Base-by-base conservation (phyloP, 2,888 invertebrate species). In the Marronus borbonicus region DNA sequence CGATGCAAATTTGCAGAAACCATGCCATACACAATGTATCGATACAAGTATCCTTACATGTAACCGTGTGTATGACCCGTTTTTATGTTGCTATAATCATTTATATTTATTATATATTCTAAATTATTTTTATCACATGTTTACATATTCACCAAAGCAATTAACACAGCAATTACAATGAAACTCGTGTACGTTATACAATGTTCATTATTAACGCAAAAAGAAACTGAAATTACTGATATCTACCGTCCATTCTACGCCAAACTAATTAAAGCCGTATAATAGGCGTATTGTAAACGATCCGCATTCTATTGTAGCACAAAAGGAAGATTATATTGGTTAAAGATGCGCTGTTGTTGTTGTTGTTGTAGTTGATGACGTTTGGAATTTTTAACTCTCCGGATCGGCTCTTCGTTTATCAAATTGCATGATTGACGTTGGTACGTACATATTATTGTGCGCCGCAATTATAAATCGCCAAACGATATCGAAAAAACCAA, bases 371-470 rank as follows among this genome's bases (percentile, higher is more conserved):
- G 58, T 44, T 60, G 60, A 72, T 72, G 70, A 74, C 60, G 72
- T 14, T 31, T 44, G 14, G 72, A 55, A 62, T 74, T 55, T 74
- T 74, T 74, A 74, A 60, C 49, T 74, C 60, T 44, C 36, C 60
- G 58, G 17, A 55, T 55, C 20, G 55, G 20, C 55, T 55, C 60
- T 60, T 14, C 72, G 72, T 74, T 74, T 74, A 74, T 74, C 72
- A 74, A 74, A 74, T 74, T 58, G 72, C 72, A 60, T 74, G 72
- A 74, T 62, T 74, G 72, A 74, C 60, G 72, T 44, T 74, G 17
- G 72, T 68, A 50, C 31, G 24, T 62, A 44, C 28, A 14, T 68
- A 68, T 14, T 24, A 68, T 28, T 68, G 68, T 68, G 28, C 7
- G 50, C 17, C 52, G 68, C 50, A 68, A 68, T 68, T 68, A 68